Base-by-base conservation (phyloP, 2,797 vertebrate genomes). In the Mycteria americana region DNA sequence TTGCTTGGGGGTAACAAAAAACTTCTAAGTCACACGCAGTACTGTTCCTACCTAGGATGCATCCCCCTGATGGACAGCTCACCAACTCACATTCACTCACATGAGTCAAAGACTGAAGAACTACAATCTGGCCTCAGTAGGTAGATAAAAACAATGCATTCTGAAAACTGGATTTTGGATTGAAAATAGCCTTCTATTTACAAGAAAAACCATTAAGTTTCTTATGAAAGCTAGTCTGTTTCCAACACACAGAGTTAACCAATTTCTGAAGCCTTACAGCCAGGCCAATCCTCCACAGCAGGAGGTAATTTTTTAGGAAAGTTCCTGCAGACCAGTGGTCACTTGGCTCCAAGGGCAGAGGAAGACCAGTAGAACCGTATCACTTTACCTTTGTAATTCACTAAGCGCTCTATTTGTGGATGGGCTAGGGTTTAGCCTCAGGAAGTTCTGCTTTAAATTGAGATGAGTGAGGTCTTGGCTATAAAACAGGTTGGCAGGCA, bases 401-500 rank as follows among this genome's bases (percentile, higher is more conserved):
- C 97, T 98, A 88, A 99, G 98, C 7, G 98, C 98, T 93, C 98
- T 98, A 95, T 98, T 98, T 41, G 98, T 94, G 7, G 98, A 98
- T 14, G 98, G 96, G 63, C 86, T 95, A 37, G 97, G 96, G 51
- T 92, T 98, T 57, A 98, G 97, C 91, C 98, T 96, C 96, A 99
- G 98, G 95, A 99, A 99, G 98, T 99, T 99, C 96, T 99, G 99
- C 97, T 99, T 99, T 94, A 99, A 98, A 97, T 99, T 99, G 97
- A 99, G 99, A 97, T 99, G 99, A 93, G 99, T 99, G 96, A 99
- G 99, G 97, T 99, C 99, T 92, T 99, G 99, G 98, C 99, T 99
- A 96, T 99, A 99, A 98, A 99, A 99, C 85, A 99, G 98, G 95
- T 99, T 99, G 92, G 98, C 98, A 85, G 99, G 99, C 80, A 99